Percentiles rank a stretch among this genome's conserved stretches.
phyloP scores from a whole-genome alignment of 2,888 invertebrate species.

The Lottia gigantea region DNA sequence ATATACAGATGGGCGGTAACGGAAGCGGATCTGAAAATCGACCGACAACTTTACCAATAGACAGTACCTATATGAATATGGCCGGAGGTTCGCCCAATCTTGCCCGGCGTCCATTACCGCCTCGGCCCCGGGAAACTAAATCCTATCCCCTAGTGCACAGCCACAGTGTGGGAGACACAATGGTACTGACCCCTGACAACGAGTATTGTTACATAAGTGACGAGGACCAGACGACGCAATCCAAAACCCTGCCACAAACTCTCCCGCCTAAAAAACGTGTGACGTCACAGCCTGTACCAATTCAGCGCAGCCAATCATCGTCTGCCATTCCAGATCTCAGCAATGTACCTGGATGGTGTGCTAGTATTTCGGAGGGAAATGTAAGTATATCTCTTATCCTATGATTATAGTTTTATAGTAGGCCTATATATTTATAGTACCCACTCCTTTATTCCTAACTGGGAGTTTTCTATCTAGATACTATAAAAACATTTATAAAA shows the following conservation, averaged over 20 bases:
- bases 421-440: too few relatives aligned
- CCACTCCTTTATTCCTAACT: too few relatives aligned
- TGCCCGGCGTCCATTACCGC: neutral
- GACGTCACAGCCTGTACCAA: neutral
- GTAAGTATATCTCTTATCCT: too few relatives aligned
- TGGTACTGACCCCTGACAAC: neutral
- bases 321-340: slow-evolving; percentile 6
- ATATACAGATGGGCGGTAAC: too few relatives aligned
- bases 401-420: too few relatives aligned
- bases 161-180: neutral
- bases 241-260: neutral
- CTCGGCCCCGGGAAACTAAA: neutral
- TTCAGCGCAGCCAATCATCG: neutral
- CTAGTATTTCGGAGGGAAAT: slow-evolving; percentile 11
- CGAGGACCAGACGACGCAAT: neutral
- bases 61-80: slow-evolving; percentile 1
- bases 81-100: neutral
- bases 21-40: neutral
- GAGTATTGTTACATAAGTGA: neutral
- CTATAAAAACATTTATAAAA: too few relatives aligned
- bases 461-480: too few relatives aligned
- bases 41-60: neutral
- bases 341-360: slow-evolving; percentile 19
- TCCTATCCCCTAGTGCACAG: neutral
- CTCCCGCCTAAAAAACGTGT: neutral